phyloP scores from a whole-genome alignment of 64 coral and sea anemone genomes.

The Actinia tenebrosa region DNA sequence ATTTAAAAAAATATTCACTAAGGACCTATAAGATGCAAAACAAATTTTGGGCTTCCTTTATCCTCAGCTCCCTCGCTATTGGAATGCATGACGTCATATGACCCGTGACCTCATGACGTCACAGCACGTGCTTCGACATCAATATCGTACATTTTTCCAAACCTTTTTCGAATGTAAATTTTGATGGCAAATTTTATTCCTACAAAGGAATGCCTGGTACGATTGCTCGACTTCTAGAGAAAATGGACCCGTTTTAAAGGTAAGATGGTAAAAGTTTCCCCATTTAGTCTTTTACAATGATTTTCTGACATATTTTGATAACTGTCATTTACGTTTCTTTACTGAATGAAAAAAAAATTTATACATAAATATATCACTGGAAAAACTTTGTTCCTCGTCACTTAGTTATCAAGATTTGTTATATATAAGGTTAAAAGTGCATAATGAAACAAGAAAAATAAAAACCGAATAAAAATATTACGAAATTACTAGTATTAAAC shows the following conservation, averaged over 20 bases:
- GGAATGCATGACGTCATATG: neutral
- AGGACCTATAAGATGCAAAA: no score
- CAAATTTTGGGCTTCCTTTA: neutral
- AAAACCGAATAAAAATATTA: no score
- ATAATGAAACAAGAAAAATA: no score
- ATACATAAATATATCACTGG: no score
- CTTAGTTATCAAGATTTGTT: no score
- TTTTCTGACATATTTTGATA: neutral
- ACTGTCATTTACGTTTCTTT: no score
- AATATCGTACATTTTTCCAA: neutral
- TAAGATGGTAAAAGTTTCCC: neutral
- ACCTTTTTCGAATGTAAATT: neutral
- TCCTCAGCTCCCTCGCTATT: no score
- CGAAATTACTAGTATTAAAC: no score
- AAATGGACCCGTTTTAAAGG: neutral
- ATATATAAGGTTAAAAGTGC: no score
- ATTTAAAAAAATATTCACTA: no score
- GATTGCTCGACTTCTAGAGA: neutral
- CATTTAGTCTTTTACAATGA: neutral
- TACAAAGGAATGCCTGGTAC: neutral
- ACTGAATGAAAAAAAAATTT: no score
- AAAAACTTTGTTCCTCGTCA: no score
- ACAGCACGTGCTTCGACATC: neutral
- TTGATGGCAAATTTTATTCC: neutral
- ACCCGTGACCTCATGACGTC: neutral